phyloP scores from a whole-genome alignment of 2,888 invertebrate species.

The Agriopis leucophaearia region DNA sequence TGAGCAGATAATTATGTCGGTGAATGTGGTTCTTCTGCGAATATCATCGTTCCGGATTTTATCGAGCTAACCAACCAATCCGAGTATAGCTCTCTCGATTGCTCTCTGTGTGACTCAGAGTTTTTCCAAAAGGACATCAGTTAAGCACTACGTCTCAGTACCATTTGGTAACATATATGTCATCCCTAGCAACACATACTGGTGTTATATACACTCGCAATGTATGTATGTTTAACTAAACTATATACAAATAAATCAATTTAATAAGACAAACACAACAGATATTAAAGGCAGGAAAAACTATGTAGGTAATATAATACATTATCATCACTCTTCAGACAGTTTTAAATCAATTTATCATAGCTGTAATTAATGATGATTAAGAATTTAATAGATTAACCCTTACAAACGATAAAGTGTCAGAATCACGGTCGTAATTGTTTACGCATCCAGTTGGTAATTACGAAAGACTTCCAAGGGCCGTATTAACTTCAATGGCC shows the following conservation, averaged over 20 bases:
- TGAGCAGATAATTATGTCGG: no score
- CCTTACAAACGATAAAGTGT: conserved; percentile 44
- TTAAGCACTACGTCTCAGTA: no score
- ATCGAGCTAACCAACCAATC: no score
- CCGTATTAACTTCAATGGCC: conserved; percentile 64
- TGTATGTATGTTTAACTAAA: no score
- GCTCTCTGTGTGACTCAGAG: no score
- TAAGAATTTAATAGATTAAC: conserved; percentile 43
- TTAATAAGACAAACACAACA: neutral
- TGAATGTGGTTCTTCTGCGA: no score
- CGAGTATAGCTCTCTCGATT: no score
- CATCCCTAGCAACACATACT: no score
- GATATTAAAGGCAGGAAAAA: neutral
- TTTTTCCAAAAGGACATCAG: no score
- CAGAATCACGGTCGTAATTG: conserved; percentile 56
- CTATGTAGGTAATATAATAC: conserved; percentile 15
- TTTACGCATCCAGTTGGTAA: conserved; percentile 64
- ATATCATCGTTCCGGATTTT: no score
- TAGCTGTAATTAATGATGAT: conserved; percentile 41
- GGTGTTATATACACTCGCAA: no score
- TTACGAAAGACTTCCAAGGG: conserved; percentile 67
- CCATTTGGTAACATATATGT: no score
- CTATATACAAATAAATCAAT: neutral
- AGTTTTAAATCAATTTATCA: conserved; percentile 37
- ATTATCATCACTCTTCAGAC: conserved; percentile 23